Evolutionary conservation across 1,140 invertebrate species (phyloP).

Genomic region (Nasonia longicornis): DNA sequence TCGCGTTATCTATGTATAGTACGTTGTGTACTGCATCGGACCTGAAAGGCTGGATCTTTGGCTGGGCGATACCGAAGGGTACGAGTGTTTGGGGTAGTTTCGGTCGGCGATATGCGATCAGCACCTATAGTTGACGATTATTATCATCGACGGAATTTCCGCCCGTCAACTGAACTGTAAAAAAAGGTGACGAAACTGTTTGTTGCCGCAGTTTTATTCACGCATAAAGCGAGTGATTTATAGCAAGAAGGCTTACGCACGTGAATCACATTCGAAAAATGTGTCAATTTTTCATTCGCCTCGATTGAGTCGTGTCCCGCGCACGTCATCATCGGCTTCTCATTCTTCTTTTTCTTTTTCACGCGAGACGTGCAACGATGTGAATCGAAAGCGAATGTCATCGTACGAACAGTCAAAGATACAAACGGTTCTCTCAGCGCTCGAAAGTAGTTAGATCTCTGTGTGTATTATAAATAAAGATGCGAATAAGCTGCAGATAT

Average conservation of each 20-base stretch:
- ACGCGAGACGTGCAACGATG: not conserved
- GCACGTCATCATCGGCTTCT: not conserved
- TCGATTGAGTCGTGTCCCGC: not conserved
- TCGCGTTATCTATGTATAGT: conserved; percentile 23
- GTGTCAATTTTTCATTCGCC: conserved; percentile 23
- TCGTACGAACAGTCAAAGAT: conserved; percentile 35
- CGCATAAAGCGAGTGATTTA: conserved; percentile 21
- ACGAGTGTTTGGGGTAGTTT: not conserved
- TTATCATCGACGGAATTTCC: not conserved
- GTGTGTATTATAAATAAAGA: conserved; percentile 60
- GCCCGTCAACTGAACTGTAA: not conserved
- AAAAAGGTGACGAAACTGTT: not conserved
- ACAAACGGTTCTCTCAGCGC: not conserved
- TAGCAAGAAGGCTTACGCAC: not conserved
- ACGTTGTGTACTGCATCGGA: conserved; percentile 31
- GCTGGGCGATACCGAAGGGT: conserved; percentile 26
- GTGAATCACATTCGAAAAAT: conserved; percentile 21
- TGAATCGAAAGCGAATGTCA: conserved; percentile 33
- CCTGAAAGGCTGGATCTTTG: conserved; percentile 40
- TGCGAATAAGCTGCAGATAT: conserved; percentile 54
- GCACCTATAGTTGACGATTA: not conserved
- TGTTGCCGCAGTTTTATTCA: not conserved
- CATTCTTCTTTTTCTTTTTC: not conserved
- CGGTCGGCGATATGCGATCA: not conserved
- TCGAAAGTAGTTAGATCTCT: conserved; percentile 59